Evolutionary conservation across 1,140 invertebrate species (phyloP), one percentile per base, ranked within the genome.

Genomic region (Psix sp.): DNA sequence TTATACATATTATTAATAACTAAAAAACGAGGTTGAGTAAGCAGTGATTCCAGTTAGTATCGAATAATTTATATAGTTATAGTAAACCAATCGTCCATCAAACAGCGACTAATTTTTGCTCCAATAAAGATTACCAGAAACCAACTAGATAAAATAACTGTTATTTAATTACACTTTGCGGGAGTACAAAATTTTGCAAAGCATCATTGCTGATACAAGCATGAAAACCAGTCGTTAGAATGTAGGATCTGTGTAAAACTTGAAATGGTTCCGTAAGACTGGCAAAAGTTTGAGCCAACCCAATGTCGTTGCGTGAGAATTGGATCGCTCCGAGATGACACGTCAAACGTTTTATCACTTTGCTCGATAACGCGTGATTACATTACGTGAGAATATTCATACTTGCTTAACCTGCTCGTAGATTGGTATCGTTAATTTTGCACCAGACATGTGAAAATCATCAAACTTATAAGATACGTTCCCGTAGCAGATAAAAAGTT

Each of bases 321-420:
- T 59, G 65, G 65, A 68, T 76, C 67, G 62, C 57, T 35, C 31
- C 52, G 38, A 71, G 74, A 76, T 66, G 74, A 76, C 74, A 76
- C 56, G 74, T 76, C 66, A 67, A 71, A 42, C 62, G 56, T 38
- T 67, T 67, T 76, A 76, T 76, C 74, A 56, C 62, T 39, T 67
- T 42, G 66, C 24, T 40, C 45, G 74, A 76, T 76, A 76, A 76
- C 52, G 51, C 52, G 36, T 18, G 20, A 60, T 52, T 10, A 38
- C 29, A 16, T 42, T 29, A 74, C 70, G 70, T 74, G 70, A 74
- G 70, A 74, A 74, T 56, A 63, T 74, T 45, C 45, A 74, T 49
- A 42, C 60, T 57, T 29, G 56, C 63, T 63, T 49, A 74, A 74
- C 71, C 71, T 49, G 71, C 62, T 74, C 38, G 42, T 38, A 67